Percentiles rank a stretch among this genome's conserved stretches.
Evolutionary conservation across 2,888 invertebrate genomes (phyloP).

Genomic region (Zygothrica quintamaculata): DNA sequence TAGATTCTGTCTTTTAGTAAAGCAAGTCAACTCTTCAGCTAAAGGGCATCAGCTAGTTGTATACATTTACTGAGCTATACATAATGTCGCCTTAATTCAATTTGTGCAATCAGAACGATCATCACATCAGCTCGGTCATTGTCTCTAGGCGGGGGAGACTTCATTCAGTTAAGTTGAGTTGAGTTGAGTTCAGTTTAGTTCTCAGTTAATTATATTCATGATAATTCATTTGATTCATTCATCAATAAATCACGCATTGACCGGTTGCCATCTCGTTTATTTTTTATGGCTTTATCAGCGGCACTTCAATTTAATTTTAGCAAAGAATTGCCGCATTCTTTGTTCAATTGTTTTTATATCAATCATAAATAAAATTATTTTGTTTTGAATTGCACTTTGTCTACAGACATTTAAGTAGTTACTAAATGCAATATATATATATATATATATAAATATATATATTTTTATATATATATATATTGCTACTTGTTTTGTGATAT

Average conservation of each 20-base stretch:
- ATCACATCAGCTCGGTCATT: too few species aligned
- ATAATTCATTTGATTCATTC: conserved; percentile 50
- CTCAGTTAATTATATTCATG: conserved; percentile 14
- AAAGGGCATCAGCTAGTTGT: neutral
- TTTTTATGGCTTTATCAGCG: conserved; percentile 65
- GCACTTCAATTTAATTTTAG: conserved; percentile 70
- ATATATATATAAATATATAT: conserved; percentile 26
- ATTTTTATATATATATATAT: conserved; percentile 2
- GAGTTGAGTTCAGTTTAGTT: too few species aligned
- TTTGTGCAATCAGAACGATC: conserved; percentile 51
- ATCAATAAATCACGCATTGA: conserved; percentile 72
- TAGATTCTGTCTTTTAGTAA: too few species aligned
- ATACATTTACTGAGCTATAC: conserved; percentile 18
- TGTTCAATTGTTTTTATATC: conserved; percentile 63
- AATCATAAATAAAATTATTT: too few species aligned
- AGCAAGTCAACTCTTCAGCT: neutral
- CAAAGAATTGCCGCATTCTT: conserved; percentile 71
- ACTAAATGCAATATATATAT: conserved; percentile 53
- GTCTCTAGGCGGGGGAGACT: conserved; percentile 17
- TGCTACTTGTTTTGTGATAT: conserved; percentile 47
- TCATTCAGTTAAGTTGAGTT: too few species aligned
- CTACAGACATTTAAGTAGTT: too few species aligned
- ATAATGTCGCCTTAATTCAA: conserved; percentile 65
- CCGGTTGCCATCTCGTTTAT: conserved; percentile 30
- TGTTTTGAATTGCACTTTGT: conserved; percentile 7